A percentile compares a stretch with the other conserved stretches of the same genome.
phyloP scores from a whole-genome alignment of 2,888 invertebrate genomes.

The Drosophila pseudotakahashii region DNA sequence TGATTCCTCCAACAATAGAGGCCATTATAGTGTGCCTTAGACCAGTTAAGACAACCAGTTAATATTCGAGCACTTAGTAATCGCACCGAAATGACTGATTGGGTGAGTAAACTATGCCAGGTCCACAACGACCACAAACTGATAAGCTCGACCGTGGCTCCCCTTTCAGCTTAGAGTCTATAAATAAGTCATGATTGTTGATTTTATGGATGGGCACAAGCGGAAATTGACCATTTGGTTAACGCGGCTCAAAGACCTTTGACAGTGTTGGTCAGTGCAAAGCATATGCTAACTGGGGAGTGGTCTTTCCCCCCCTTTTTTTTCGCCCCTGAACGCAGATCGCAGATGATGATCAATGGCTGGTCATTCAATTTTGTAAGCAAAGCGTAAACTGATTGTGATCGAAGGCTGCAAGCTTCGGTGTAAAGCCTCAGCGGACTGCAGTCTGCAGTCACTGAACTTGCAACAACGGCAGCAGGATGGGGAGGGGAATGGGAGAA shows the following conservation, averaged over 20 bases:
- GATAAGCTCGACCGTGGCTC: conserved; percentile 26
- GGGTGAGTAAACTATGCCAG: conserved; percentile 24
- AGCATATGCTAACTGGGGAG: conserved; percentile 40
- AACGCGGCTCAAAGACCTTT: conserved; percentile 34
- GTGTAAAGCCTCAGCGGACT: conserved; percentile 18
- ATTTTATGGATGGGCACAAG: conserved; percentile 48
- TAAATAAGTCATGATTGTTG: conserved; percentile 47
- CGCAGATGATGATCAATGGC: conserved; percentile 66
- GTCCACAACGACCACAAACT: conserved; percentile 18
- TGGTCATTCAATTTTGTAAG: conserved; percentile 71
- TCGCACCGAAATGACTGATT: conserved; percentile 11
- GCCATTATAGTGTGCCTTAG: background rate
- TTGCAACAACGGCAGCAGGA: conserved; percentile 40
- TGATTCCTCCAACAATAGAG: conserved; percentile 1
- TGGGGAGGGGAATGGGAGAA: conserved; percentile 6
- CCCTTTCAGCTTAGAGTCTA: conserved; percentile 21
- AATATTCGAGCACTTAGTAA: conserved; percentile 10
- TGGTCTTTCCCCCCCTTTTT: conserved; percentile 3
- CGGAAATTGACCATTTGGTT: conserved; percentile 68
- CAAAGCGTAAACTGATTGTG: conserved; percentile 78
- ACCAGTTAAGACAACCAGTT: conserved; percentile 15
- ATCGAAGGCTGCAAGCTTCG: conserved; percentile 52
- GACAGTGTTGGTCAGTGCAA: conserved; percentile 62
- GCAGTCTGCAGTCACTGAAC: conserved; percentile 56
- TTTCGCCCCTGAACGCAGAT: conserved; percentile 24